Evolutionary conservation across 2,797 vertebrate genomes (phyloP).

Genomic region (Setipinna tenuifilis): DNA sequence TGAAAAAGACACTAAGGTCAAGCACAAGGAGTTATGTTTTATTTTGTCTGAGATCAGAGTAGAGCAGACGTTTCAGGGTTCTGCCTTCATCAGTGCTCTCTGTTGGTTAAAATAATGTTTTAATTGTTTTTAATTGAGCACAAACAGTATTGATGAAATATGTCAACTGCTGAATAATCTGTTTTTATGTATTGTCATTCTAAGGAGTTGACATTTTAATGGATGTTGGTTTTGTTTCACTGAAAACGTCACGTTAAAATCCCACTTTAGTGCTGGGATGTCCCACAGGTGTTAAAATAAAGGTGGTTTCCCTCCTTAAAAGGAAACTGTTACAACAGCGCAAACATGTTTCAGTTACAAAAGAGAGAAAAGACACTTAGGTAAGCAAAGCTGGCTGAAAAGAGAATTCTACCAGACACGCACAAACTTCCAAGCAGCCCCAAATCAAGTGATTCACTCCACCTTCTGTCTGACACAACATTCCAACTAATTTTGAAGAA

Average conservation of each 20-base stretch:
- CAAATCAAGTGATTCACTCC: neutral
- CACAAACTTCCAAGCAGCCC: neutral
- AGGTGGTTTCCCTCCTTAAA: neutral
- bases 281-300: neutral
- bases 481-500: neutral
- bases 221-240: neutral
- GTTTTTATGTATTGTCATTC: neutral
- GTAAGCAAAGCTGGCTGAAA: neutral
- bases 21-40: too few relatives aligned
- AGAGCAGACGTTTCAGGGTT: too few relatives aligned
- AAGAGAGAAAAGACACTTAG: conserved; percentile 6
- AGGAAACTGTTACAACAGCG: neutral
- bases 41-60: too few relatives aligned
- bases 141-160: neutral
- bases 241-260: neutral
- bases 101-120: too few relatives aligned
- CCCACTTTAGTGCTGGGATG: neutral
- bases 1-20: too few relatives aligned
- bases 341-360: neutral
- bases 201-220: neutral
- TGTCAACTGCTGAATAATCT: neutral
- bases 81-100: too few relatives aligned
- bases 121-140: too few relatives aligned
- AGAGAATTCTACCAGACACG: neutral
- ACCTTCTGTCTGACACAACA: neutral